Base-by-base conservation (phyloP, 2,113 vertebrate species). In the Sphaerodactylus townsendi region DNA sequence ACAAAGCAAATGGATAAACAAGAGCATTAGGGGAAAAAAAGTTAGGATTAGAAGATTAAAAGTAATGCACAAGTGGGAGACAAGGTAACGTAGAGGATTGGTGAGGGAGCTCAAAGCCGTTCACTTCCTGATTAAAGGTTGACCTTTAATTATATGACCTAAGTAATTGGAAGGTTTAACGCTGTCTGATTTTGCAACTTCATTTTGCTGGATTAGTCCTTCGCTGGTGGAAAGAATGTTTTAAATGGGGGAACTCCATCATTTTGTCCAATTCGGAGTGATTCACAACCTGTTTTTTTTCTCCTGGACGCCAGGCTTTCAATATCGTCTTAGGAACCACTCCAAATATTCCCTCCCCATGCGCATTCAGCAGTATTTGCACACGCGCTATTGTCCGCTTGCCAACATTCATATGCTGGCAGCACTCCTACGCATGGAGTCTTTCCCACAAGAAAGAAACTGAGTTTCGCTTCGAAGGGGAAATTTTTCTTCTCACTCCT, bases 21-120 rank as follows among this genome's bases (percentile, higher is more conserved):
- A 89, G 85, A 90, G 81, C 90, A 91, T 95, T 93, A 93, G 88
- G 5, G n/a, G 28, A 21, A 30, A 92, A 92, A 92, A 91, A n/a
- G n/a, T 92, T 89, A 92, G 93, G 92, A 95, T 95, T 94, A 94
- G 93, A 92, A 95, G 93, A 93, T 95, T 95, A 94, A 87, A 84
- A 90, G 74, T 93, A 95, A 93, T 92, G 88, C 84, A 88, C 91
- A 90, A 90, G 84, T 81, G 85, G 89, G 86, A 93, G 90, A 93
- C 88, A 91, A 88, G 82, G 88, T 94, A 90, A 91, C 90, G 93
- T 82, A 91, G 86, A 77, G 91, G 92, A 81, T 83, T 92, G 92
- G 91, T 92, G 90, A 89, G 85, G 88, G 83, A 90, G 87, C 87
- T 88, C 75, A 73, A n/a, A 92, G 88, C 89, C 89, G 92, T 93